These are phyloP conservation scores for Diaphora mendica DNA, from an alignment of 2,888 invertebrate species.

Conservation along the genomic window DNA sequence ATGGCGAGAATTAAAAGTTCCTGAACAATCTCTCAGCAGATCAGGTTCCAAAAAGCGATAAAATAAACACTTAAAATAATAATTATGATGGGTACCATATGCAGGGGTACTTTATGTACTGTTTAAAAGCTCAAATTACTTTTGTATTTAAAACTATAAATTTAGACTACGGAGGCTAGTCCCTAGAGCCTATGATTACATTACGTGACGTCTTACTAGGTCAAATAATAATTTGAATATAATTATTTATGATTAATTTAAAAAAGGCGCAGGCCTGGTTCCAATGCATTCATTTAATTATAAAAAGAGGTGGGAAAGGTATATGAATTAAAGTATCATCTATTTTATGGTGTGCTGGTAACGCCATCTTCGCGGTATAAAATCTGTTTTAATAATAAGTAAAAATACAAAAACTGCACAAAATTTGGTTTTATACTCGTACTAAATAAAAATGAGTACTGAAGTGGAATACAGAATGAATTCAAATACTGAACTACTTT, in stretches of 20 bases:
- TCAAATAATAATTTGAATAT: background rate
- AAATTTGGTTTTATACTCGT: background rate
- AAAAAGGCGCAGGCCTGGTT: background rate
- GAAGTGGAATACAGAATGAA: background rate
- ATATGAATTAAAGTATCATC: background rate
- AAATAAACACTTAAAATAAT: background rate
- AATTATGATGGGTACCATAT: background rate
- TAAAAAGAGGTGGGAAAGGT: background rate
- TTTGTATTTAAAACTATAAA: background rate
- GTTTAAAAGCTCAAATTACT: background rate
- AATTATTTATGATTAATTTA: background rate
- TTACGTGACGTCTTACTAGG: background rate
- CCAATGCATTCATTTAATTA: background rate
- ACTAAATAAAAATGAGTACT: background rate
- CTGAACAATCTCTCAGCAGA: slow-evolving; percentile 67
- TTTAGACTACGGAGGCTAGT: background rate
- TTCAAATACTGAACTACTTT: background rate
- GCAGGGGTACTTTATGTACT: background rate
- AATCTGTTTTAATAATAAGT: background rate
- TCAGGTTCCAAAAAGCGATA: slow-evolving; percentile 46
- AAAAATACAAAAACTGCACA: background rate
- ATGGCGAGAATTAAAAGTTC: slow-evolving; percentile 81
- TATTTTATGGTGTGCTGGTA: background rate
- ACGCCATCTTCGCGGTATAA: background rate
- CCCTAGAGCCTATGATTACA: background rate